phyloP scores from a whole-genome alignment of 2,888 invertebrate genomes.

The Serrognathus titanus region DNA sequence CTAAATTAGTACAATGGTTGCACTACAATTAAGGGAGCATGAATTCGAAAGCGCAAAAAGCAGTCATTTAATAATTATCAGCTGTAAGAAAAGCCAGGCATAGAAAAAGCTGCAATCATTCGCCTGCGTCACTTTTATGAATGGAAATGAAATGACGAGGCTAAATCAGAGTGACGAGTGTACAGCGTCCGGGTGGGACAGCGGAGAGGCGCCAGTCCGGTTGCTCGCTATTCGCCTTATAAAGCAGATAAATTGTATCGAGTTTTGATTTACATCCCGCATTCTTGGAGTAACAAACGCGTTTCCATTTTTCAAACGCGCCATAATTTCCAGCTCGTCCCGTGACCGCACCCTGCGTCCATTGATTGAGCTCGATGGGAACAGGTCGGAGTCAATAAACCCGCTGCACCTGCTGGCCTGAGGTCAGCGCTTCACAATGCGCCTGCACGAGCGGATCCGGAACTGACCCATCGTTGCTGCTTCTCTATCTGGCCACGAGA shows the following conservation, averaged over 20 bases:
- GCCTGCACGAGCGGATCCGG: slow-evolving; percentile 29
- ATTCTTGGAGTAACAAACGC: slow-evolving; percentile 48
- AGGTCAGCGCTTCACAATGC: slow-evolving; percentile 43
- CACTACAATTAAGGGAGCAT: no score
- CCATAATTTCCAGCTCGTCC: slow-evolving; percentile 36
- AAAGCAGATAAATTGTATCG: slow-evolving; percentile 49
- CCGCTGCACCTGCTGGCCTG: slow-evolving; percentile 51
- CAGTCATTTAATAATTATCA: no score
- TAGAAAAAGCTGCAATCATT: slow-evolving; percentile 16
- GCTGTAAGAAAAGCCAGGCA: neutral
- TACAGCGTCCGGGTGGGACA: slow-evolving; percentile 23
- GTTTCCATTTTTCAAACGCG: slow-evolving; percentile 47
- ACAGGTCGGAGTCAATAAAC: slow-evolving; percentile 49
- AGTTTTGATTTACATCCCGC: slow-evolving; percentile 51
- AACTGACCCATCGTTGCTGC: slow-evolving; percentile 26
- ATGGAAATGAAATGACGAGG: slow-evolving; percentile 29
- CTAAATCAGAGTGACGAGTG: slow-evolving; percentile 20
- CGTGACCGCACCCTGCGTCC: slow-evolving; percentile 28
- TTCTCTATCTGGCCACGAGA: slow-evolving; percentile 1
- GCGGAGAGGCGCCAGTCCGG: slow-evolving; percentile 41
- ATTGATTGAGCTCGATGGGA: slow-evolving; percentile 37
- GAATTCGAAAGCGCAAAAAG: no score
- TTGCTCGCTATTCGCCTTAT: slow-evolving; percentile 42
- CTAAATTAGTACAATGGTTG: no score
- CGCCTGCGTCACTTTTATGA: slow-evolving; percentile 26